Evolutionary conservation across 2,888 invertebrate species (phyloP).

Genomic region (Tenodera sinensis): DNA sequence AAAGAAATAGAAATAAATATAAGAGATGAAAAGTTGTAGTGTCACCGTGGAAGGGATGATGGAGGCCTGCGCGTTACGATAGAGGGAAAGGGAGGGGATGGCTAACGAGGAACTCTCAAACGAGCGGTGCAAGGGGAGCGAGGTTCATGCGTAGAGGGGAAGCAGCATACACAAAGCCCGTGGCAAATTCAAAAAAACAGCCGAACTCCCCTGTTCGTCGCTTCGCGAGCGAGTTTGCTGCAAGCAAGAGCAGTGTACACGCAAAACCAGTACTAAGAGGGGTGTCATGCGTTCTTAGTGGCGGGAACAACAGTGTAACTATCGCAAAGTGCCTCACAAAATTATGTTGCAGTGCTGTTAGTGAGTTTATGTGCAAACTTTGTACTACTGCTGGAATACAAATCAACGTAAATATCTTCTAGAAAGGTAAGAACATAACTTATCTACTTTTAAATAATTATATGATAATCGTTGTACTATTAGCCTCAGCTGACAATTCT

Average conservation of each 20-base stretch:
- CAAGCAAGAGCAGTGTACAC: background rate
- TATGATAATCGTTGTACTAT: too few species aligned
- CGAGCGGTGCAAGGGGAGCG: background rate
- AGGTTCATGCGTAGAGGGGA: background rate
- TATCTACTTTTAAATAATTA: too few species aligned
- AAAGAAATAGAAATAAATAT: background rate
- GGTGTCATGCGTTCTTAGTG: background rate
- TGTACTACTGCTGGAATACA: background rate
- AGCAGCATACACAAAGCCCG: background rate
- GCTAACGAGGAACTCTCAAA: background rate
- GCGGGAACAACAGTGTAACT: background rate
- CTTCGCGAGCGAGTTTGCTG: background rate
- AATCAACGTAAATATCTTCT: background rate
- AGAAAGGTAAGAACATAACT: background rate
- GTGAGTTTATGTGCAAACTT: background rate
- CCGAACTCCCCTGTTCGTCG: background rate
- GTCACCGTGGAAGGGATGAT: background rate
- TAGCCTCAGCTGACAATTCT: too few species aligned
- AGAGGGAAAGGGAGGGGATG: background rate
- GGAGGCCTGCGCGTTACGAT: background rate
- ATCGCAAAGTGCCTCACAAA: background rate
- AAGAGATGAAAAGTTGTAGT: background rate
- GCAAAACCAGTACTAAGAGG: background rate
- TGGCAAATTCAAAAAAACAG: background rate
- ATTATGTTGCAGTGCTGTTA: background rate